These are phyloP conservation scores for Serranus cabrilla DNA, from an alignment of 2,797 vertebrate genomes.

Conservation along the genomic window DNA sequence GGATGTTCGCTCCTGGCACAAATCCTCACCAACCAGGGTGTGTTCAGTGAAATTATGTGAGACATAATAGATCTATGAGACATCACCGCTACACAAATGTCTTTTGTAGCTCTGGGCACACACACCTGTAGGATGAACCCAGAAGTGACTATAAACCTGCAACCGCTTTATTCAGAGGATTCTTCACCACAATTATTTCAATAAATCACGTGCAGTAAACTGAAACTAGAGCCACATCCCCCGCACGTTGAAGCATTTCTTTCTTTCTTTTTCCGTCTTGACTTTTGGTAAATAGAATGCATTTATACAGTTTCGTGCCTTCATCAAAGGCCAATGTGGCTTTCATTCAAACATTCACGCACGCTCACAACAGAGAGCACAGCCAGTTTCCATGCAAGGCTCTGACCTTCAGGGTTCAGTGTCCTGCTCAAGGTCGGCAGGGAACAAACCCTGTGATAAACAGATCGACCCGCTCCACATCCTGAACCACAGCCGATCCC, in stretches of 20 bases:
- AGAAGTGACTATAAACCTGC: conserved; percentile 11
- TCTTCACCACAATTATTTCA: conserved; percentile 25
- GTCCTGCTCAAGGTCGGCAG: background rate
- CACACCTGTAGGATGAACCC: conserved; percentile 66
- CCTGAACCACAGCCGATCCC: background rate
- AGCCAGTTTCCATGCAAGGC: background rate
- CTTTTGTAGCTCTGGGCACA: conserved; percentile 52
- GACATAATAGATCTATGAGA: conserved; percentile 52
- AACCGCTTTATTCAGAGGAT: conserved; percentile 18
- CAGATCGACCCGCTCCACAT: background rate
- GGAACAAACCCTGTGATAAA: background rate
- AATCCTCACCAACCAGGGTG: conserved; percentile 54
- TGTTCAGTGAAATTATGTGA: conserved; percentile 49
- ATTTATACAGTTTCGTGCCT: background rate
- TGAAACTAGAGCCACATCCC: conserved; percentile 1
- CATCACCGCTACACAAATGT: conserved; percentile 44
- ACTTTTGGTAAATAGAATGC: background rate
- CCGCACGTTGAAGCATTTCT: background rate
- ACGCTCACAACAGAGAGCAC: background rate
- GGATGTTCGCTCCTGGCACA: conserved; percentile 57
- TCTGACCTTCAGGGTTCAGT: background rate
- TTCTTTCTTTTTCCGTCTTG: background rate
- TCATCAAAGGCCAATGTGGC: background rate
- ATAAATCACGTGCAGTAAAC: background rate
- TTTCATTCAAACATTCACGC: background rate